A percentile compares a stretch with the other conserved stretches of the same genome.
Evolutionary conservation across 1,140 invertebrate genomes (phyloP).

Genomic region (Callitettix versicolor): DNA sequence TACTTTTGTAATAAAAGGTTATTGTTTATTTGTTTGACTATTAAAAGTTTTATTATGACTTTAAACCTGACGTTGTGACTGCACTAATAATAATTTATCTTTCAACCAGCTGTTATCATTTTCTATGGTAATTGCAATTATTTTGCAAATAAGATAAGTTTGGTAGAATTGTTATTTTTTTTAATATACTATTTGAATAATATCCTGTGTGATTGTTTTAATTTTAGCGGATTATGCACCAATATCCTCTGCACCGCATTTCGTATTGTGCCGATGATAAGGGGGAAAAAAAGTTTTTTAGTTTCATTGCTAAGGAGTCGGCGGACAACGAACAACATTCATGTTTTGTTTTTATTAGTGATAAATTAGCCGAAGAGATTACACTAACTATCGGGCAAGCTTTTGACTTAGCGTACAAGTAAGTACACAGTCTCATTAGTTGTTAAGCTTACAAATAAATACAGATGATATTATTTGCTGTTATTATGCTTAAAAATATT

Average conservation of each 20-base stretch:
- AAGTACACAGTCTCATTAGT: too few relatives aligned
- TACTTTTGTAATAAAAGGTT: too few relatives aligned
- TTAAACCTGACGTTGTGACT: too few relatives aligned
- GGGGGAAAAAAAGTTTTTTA: slow-evolving; percentile 92
- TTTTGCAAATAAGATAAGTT: too few relatives aligned
- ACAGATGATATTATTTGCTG: too few relatives aligned
- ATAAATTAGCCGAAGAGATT: slow-evolving; percentile 92
- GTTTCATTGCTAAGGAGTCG: slow-evolving; percentile 89
- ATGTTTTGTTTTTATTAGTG: slow-evolving; percentile 94
- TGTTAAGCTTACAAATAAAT: too few relatives aligned
- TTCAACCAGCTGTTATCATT: too few relatives aligned
- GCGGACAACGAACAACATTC: slow-evolving; percentile 68
- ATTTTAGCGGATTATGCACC: slow-evolving; percentile 72
- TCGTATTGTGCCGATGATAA: slow-evolving; percentile 98
- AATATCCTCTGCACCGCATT: slow-evolving; percentile 94
- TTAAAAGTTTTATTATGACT: too few relatives aligned
- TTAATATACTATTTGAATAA: background rate
- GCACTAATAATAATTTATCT: too few relatives aligned
- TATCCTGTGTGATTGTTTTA: slow-evolving; percentile 21
- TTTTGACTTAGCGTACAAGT: slow-evolving; percentile 91
- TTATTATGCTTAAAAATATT: too few relatives aligned
- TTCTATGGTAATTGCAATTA: background rate
- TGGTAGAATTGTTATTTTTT: background rate
- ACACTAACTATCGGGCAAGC: slow-evolving; percentile 94
- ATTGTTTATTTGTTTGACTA: too few relatives aligned